Conservation (phyloP, 2,797 vertebrate genomes). For the Staurois parvus region DNA sequence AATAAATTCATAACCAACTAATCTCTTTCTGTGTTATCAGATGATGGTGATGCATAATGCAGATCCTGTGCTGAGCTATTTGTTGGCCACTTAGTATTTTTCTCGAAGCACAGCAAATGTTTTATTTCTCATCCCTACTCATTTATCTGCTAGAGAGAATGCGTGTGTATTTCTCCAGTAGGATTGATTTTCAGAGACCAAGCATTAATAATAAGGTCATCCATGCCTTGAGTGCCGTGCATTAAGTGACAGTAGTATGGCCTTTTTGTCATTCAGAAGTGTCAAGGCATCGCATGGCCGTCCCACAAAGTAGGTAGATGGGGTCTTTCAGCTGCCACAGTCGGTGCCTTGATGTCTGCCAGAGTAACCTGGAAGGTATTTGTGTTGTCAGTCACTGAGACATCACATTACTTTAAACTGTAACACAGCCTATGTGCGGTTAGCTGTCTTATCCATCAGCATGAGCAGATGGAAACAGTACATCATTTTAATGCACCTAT, state of each 20-base stretch:
- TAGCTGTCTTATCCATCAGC: conserved; percentile 51
- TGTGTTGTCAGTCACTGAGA: conserved; percentile 69
- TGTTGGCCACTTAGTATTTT: conserved; percentile 37
- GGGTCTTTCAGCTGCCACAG: conserved; percentile 66
- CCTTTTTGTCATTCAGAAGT: conserved; percentile 73
- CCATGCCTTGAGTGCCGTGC: conserved; percentile 56
- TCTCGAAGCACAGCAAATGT: conserved; percentile 22
- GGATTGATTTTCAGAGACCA: conserved; percentile 53
- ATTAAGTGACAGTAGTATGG: conserved; percentile 62
- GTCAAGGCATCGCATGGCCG: conserved; percentile 73
- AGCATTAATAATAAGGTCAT: conserved; percentile 53
- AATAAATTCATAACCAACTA: too few relatives aligned
- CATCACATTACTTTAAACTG: conserved; percentile 65
- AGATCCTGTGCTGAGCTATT: conserved; percentile 16
- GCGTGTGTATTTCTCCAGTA: conserved; percentile 29
- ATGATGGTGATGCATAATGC: conserved; percentile 21
- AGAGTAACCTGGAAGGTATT: conserved; percentile 68
- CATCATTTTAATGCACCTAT: conserved; percentile 42
- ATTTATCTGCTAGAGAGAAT: conserved; percentile 53
- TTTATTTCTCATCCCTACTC: neutral
- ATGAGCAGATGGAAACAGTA: conserved; percentile 38
- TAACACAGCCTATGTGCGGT: conserved; percentile 64
- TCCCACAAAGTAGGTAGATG: conserved; percentile 63
- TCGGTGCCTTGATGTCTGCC: conserved; percentile 72
- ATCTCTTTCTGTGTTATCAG: neutral